Base-by-base conservation (phyloP, 2,797 vertebrate genomes). In the Poeciliopsis turneri region DNA sequence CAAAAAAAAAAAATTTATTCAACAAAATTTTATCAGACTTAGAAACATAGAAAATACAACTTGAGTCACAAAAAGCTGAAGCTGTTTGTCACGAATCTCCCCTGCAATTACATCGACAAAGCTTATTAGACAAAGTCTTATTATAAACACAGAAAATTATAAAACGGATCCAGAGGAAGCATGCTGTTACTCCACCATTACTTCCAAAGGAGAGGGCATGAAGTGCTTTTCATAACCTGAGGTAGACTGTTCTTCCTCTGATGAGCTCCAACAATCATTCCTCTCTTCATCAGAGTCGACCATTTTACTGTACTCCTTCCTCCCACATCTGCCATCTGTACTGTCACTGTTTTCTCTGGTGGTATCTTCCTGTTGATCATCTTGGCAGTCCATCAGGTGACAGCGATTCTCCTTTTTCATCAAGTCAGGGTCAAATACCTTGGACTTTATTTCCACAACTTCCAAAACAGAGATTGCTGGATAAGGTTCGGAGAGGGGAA, bases 181-280 rank as follows among this genome's bases (percentile, higher is more conserved):
- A 9, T 59, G 7, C 80, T 23, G 68, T 77, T 15, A 89, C 72
- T 74, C 18, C 5, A 53, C 25, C 55, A 76, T 77, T 68, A 93
- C 45, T 33, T 92, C 93, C 23, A n/a, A 15, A 72, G 73, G 51
- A 47, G 86, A 84, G 4, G 95, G 95, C 94, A 96, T 93, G 83
- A 96, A 96, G 86, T 95, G 96, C 79, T 88, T 94, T 87, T 96
- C 96, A 5, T 96, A 96, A 51, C 93, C 95, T 1, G 91, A 92
- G 8, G 73, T 59, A 28, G 64, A 70, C 1, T 74, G 12, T 28
- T 91, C 84, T 7, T 93, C 92, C 4, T 89, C 89, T 33, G 81
- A 82, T 47, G 84, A 91, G 83, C 72, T 87, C 61, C 46, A 83
- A 41, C 43, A 43, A 59, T 81, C 84, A 10, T 70, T 80, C 61